These are phyloP conservation scores for Struthio camelus DNA, from an alignment of 2,113 vertebrate species.

Conservation along the genomic window DNA sequence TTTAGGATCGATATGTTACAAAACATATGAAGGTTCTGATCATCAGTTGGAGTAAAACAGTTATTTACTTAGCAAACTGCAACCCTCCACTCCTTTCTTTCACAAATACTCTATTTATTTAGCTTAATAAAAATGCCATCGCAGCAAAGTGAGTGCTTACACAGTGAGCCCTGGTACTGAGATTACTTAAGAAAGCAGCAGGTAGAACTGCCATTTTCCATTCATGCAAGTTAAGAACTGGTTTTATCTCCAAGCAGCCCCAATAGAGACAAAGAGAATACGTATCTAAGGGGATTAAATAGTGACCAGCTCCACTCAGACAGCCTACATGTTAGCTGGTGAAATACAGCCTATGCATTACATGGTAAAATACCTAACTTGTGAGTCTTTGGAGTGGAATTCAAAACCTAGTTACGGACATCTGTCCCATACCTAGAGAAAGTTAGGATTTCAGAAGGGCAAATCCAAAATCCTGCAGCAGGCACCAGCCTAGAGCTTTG, in stretches of 20 bases:
- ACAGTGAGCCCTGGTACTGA: neutral
- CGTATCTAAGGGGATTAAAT: fast-evolving
- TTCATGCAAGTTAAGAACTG: neutral
- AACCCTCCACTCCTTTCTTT: neutral
- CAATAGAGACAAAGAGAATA: neutral
- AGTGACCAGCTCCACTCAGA: neutral
- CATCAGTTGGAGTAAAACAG: neutral
- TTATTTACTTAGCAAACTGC: neutral
- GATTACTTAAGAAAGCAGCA: neutral
- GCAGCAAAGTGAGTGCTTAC: neutral
- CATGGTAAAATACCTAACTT: neutral
- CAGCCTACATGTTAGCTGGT: neutral
- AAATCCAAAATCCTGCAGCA: neutral
- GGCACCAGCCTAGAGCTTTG: neutral
- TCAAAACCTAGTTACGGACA: neutral
- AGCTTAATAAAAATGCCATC: neutral
- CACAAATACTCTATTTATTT: neutral
- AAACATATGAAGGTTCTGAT: neutral
- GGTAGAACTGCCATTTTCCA: neutral
- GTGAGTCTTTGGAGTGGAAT: neutral
- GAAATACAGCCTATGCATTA: neutral
- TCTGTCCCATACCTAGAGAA: neutral
- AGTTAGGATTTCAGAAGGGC: neutral
- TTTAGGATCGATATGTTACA: neutral
- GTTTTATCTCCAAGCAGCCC: neutral